Percentiles rank a stretch among this genome's conserved stretches.
phyloP scores from a whole-genome alignment of 2,888 invertebrate genomes.

The Sphaerophoria taeniata region DNA sequence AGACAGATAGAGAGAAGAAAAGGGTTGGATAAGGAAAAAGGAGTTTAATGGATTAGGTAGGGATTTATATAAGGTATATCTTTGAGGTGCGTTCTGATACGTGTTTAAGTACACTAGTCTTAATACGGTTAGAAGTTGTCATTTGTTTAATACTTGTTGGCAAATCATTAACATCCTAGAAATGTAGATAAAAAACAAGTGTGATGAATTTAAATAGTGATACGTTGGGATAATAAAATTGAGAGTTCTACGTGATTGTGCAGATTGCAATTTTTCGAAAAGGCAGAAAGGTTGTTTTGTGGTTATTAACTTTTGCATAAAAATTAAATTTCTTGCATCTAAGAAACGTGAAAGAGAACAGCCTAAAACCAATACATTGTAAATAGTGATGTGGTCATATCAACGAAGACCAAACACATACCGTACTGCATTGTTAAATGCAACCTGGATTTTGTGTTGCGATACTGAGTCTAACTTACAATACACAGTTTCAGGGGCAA shows the following conservation, averaged over 20 bases:
- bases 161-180: not conserved
- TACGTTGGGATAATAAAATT: not conserved
- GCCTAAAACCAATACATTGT: not conserved
- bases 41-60: too few species aligned
- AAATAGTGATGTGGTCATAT: constrained; percentile 9
- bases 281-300: too few species aligned
- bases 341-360: not conserved
- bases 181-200: constrained; percentile 1
- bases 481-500: constrained; percentile 3
- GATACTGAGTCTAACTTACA: constrained; percentile 4
- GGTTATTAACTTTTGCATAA: constrained; percentile 5
- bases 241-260: constrained; percentile 13
- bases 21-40: too few species aligned
- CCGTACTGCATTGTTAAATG: constrained; percentile 6
- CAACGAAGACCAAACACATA: constrained; percentile 4
- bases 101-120: too few species aligned
- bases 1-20: too few species aligned
- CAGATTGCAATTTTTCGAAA: constrained; percentile 7
- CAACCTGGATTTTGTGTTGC: not conserved
- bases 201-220: constrained; percentile 4
- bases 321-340: constrained; percentile 1
- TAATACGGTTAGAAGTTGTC: not conserved
- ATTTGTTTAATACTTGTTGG: constrained; percentile 2
- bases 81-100: too few species aligned
- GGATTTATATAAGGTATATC: too few species aligned